Percentiles rank a stretch among this genome's conserved stretches.
phyloP scores from a whole-genome alignment of 2,113 vertebrate genomes.

The Petrocephalus zakoni region DNA sequence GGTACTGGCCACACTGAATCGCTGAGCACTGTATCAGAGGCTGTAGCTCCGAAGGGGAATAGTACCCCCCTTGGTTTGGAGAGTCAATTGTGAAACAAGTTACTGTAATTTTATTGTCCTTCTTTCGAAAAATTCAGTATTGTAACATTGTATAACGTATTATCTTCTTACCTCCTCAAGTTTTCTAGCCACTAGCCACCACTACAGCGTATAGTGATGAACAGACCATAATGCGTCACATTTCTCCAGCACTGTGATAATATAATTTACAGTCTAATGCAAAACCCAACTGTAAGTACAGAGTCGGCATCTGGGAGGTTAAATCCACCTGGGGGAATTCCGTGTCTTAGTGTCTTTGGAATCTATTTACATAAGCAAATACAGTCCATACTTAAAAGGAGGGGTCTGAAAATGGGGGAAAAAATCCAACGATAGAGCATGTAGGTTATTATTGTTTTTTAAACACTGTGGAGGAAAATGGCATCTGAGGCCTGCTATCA shows the following conservation, averaged over 20 bases:
- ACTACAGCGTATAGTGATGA: background rate
- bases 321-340: background rate
- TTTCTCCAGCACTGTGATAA: background rate
- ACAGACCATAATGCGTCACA: background rate
- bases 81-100: background rate
- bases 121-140: background rate
- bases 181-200: background rate
- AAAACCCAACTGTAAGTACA: background rate
- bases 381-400: background rate
- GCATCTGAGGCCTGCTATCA: background rate
- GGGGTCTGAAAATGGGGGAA: background rate
- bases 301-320: background rate
- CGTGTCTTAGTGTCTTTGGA: background rate
- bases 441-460: background rate
- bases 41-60: background rate
- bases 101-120: background rate
- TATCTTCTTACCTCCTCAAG: background rate
- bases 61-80: background rate
- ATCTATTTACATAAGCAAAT: background rate
- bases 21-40: background rate
- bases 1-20: slow-evolving; percentile 53
- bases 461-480: background rate
- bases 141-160: background rate
- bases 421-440: background rate
- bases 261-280: background rate